These are phyloP conservation scores for Torymus texanus DNA, from an alignment of 2,888 invertebrate species.

Conservation along the genomic window DNA sequence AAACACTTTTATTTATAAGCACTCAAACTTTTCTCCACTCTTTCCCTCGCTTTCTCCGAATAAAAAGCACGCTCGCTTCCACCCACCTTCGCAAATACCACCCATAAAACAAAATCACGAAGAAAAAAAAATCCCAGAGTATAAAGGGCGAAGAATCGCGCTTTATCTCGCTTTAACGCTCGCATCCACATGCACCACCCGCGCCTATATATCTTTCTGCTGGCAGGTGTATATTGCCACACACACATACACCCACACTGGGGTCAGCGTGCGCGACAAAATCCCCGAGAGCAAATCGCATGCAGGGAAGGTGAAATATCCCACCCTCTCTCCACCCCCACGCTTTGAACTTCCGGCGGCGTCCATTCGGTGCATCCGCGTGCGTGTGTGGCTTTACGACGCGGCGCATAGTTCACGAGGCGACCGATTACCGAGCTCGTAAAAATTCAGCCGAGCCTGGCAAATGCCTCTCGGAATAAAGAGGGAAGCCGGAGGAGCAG, in stretches of 20 bases:
- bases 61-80: no score
- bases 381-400: slow-evolving; percentile 38
- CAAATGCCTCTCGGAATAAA: slow-evolving; percentile 20
- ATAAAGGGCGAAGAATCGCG: not conserved
- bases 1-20: no score
- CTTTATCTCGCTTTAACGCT: not conserved
- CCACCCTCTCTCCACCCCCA: not conserved
- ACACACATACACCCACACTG: no score
- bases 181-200: no score
- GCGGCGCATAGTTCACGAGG: slow-evolving; percentile 29
- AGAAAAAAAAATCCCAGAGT: not conserved
- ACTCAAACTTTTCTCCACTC: no score
- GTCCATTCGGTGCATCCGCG: slow-evolving; percentile 37
- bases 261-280: slow-evolving; percentile 11
- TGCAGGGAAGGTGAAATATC: slow-evolving; percentile 18
- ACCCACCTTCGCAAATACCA: no score
- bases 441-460: slow-evolving; percentile 50
- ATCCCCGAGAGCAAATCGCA: slow-evolving; percentile 18
- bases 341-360: slow-evolving; percentile 19
- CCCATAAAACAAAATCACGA: no score
- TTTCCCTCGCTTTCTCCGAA: no score
- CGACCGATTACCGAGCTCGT: slow-evolving; percentile 49
- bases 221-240: no score
- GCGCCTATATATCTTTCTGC: no score
- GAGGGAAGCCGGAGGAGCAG: not conserved